Base-by-base conservation (phyloP, 2,888 invertebrate genomes). In the Teleogryllus oceanicus region DNA sequence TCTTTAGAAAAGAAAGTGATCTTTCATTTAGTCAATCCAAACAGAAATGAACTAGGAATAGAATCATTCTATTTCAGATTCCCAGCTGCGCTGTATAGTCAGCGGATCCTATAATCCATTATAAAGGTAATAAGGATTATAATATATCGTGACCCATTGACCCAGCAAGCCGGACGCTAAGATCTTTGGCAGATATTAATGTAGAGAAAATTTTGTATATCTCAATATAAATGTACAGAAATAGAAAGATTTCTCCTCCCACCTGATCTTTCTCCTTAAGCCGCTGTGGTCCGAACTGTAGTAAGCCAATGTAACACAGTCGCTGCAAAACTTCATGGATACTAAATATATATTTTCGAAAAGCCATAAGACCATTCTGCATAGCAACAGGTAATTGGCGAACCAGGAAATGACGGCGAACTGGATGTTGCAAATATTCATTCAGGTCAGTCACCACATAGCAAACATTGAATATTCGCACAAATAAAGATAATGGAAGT, bases 401-500 rank as follows among this genome's bases (percentile, higher is more conserved):
- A 2, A 95, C 85, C 0, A 93, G 87, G 81, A 91, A 91, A 84
- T 92, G 90, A 82, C 90, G 89, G 81, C 90, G 90, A 13, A 93
- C 87, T 0, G 93, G 93, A 86, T 95, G 92, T 37, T 89, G 87
- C 37, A 94, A 84, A 82, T 90, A 90, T 2, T 89, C 87, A 1
- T 89, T 86, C 11, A 94, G 84, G 12, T 90, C 90, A 0, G 91
- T 88, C 16, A 92, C 88, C 62, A 88, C 84, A 83, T 88, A 90
- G 8, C 89, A 87, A 21, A 93, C 86, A 82, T 91, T 91, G 83
- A 92, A 89, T 16, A 94, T 85, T 84, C 92, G 91, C 13, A 92
- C 88, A 83, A 94, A 92, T n/a, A 94, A 84, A 0, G 90, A 91
- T 0, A 95, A 85, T 0, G 95, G 95, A 84, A 95, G 87, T 1